These are phyloP conservation scores for Luscinia megarhynchos DNA, from an alignment of 2,797 vertebrate genomes.

Conservation along the genomic window DNA sequence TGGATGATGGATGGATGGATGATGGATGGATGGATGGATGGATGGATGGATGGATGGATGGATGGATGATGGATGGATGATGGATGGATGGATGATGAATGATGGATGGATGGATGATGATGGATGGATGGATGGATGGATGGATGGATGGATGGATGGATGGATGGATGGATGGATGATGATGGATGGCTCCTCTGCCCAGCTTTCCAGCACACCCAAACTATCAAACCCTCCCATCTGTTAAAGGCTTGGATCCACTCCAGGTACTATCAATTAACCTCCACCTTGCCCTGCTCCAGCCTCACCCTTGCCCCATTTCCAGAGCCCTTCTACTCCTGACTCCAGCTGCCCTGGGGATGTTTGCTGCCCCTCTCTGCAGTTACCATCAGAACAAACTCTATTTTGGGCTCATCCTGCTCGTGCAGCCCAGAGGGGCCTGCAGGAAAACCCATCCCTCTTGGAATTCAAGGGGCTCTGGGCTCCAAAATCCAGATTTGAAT, in stretches of 20 bases:
- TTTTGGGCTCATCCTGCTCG: not conserved
- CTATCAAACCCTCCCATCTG: not conserved
- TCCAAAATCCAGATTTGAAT: not conserved
- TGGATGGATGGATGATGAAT: too few species aligned
- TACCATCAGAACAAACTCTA: not conserved
- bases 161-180: not conserved
- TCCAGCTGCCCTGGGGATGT: not conserved
- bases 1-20: not conserved
- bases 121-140: not conserved
- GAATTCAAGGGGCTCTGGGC: not conserved
- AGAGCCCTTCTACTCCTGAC: not conserved
- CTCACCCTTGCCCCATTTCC: not conserved
- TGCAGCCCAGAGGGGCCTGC: not conserved
- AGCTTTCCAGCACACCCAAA: not conserved
- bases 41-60: too few species aligned
- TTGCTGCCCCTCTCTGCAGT: not conserved
- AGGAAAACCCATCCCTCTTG: fast-evolving
- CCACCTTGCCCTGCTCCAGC: not conserved
- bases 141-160: not conserved
- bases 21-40: too few species aligned
- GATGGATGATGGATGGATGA: not conserved
- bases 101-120: not conserved
- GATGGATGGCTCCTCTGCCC: not conserved
- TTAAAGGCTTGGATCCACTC: not conserved
- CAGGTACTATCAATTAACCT: not conserved